Conservation (phyloP, 1,140 invertebrate genomes). For the Protaetia brevitarsis region DNA sequence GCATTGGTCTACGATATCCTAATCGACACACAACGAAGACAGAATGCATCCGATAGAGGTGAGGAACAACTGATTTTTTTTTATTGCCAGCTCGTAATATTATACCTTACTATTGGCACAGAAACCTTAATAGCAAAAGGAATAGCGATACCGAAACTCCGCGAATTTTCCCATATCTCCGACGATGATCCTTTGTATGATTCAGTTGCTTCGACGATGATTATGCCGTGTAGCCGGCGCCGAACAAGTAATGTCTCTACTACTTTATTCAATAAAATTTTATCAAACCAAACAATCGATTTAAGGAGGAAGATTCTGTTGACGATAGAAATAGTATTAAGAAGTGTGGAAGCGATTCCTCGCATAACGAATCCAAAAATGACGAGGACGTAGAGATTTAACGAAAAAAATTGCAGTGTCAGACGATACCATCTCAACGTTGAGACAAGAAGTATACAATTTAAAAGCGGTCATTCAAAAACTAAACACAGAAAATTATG, state of each 20-base stretch:
- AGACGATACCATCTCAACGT: constrained; percentile 53
- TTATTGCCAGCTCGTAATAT: no score
- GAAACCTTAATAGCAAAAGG: constrained; percentile 12
- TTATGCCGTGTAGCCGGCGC: constrained; percentile 65
- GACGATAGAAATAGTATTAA: not conserved
- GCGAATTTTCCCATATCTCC: constrained; percentile 63
- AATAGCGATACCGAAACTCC: constrained; percentile 18
- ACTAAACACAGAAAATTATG: constrained; percentile 67
- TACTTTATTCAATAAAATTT: constrained; percentile 35
- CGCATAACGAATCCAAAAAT: not conserved
- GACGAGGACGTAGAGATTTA: not conserved
- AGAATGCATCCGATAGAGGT: constrained; percentile 52
- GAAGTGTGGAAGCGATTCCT: not conserved
- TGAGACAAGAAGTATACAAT: constrained; percentile 59
- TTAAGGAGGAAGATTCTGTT: not conserved
- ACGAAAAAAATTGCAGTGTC: constrained; percentile 42
- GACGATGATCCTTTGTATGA: constrained; percentile 96
- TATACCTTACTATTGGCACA: no score
- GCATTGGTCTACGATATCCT: constrained; percentile 88
- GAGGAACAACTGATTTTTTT: constrained; percentile 15
- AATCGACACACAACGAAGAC: constrained; percentile 79
- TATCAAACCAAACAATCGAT: not conserved
- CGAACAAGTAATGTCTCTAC: constrained; percentile 47
- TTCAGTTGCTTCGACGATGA: constrained; percentile 93
- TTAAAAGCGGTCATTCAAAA: constrained; percentile 62